Conservation (phyloP, 2,113 vertebrate genomes). For the Ranitomeya imitator region DNA sequence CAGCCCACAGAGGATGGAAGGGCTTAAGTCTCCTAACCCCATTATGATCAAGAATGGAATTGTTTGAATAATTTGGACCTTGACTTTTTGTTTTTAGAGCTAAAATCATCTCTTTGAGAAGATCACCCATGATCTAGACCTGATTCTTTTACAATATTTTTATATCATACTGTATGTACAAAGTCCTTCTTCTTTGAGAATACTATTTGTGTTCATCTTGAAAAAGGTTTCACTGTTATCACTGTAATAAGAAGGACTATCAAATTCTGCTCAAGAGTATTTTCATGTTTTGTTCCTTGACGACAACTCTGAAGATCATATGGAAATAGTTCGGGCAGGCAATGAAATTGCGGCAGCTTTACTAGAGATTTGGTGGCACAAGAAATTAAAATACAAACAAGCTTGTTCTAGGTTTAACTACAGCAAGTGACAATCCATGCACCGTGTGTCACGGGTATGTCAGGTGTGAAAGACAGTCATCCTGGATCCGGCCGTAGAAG, state of each 20-base stretch:
- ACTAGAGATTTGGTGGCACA: not conserved
- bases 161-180: not conserved
- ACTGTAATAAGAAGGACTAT: not conserved
- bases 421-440: not conserved
- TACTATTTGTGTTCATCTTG: not conserved
- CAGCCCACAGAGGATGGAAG: too few species aligned
- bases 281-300: not conserved
- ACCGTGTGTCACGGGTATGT: too few species aligned
- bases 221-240: too few species aligned
- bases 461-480: too few species aligned
- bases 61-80: not conserved
- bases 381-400: not conserved
- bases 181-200: not conserved
- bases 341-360: not conserved
- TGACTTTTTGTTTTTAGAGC: not conserved
- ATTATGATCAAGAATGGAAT: not conserved
- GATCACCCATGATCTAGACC: not conserved
- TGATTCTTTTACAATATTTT: not conserved
- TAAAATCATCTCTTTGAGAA: not conserved
- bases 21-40: not conserved
- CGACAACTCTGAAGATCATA: not conserved
- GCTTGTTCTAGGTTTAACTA: not conserved
- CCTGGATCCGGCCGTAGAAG: too few species aligned
- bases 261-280: not conserved
- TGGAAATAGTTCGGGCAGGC: not conserved